Base-by-base conservation (phyloP, 2,888 invertebrate genomes). In the Cylloceria caligata region DNA sequence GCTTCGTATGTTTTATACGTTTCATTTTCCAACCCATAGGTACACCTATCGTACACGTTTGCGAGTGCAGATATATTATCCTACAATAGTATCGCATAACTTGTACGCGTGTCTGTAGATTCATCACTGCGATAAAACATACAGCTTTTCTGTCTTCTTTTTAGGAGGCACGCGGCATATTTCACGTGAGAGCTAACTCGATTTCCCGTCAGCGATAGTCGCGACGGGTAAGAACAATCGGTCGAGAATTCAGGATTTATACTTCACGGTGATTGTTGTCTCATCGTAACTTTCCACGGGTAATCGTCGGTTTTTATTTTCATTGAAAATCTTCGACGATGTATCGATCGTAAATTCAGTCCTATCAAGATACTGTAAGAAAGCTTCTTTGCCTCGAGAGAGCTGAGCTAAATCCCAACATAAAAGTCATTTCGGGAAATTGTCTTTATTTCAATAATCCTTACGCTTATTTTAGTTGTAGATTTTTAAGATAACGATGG, bases 1-100 rank as follows among this genome's bases (percentile, higher is more conserved):
- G 75, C 79, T 79, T 82, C 75, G 52, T 60, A 67, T 75, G 72
- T 82, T 75, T 79, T 75, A 82, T 76, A 71, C 67, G 52, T 49
- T 47, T 42, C 34, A 82, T 82, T 82, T 82, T 78, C 65, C 74
- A 71, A 71, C 57, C 64, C 57, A 71, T 78, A 55, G 67, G 49
- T 47, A 34, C 62, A 74, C 64, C 47, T 55, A 57, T 78, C 52
- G 47, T 55, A 57, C 47, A 74, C 68, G 64, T 45, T 21, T 68
- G n/a, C 24, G 11, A 21, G 24, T 27, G 55, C 13, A 45, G 39
- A 42, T 24, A 34, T 30, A 76, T 24, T 34, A 67, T 67, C 21
- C 49, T 55, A 13, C 30, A 57, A 39, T 57, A 42, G 71, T 45
- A 19, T 13, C n/a, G 57, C 16, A 57, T 16, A 57, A 57, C 62